Conservation (phyloP, 2,797 vertebrate species). For the Pyrocephalus nanus region DNA sequence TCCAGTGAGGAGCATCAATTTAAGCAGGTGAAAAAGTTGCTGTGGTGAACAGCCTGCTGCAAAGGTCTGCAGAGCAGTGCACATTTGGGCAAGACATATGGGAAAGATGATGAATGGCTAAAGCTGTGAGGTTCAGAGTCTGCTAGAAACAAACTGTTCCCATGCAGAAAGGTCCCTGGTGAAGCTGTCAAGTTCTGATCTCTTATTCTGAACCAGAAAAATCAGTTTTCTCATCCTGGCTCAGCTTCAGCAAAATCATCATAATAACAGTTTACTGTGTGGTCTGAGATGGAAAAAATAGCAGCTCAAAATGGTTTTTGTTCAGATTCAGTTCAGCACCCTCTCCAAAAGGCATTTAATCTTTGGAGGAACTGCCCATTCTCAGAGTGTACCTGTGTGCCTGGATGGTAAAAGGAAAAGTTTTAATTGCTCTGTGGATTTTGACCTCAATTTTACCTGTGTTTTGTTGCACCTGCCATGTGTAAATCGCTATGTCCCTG, state of each 20-base stretch:
- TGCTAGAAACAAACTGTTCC: slow-evolving; percentile 1
- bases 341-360: background rate
- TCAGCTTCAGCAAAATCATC: slow-evolving; percentile 19
- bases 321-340: background rate
- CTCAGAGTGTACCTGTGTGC: background rate
- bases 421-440: background rate
- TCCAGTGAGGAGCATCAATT: background rate
- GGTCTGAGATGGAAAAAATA: slow-evolving; percentile 4
- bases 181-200: background rate
- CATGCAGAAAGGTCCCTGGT: background rate
- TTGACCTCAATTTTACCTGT: background rate
- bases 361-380: background rate
- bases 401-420: background rate
- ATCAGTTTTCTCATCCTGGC: slow-evolving; percentile 8
- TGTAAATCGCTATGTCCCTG: background rate
- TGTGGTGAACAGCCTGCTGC: background rate
- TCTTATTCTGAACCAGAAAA: slow-evolving; percentile 4
- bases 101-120: background rate
- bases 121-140: background rate
- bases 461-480: background rate
- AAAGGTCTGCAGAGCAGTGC: background rate
- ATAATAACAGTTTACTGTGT: background rate
- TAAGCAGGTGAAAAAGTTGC: background rate
- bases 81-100: background rate
- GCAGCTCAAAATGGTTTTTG: background rate